Base-by-base conservation (phyloP, 1,140 invertebrate species). In the Lutraria rhynchaena region DNA sequence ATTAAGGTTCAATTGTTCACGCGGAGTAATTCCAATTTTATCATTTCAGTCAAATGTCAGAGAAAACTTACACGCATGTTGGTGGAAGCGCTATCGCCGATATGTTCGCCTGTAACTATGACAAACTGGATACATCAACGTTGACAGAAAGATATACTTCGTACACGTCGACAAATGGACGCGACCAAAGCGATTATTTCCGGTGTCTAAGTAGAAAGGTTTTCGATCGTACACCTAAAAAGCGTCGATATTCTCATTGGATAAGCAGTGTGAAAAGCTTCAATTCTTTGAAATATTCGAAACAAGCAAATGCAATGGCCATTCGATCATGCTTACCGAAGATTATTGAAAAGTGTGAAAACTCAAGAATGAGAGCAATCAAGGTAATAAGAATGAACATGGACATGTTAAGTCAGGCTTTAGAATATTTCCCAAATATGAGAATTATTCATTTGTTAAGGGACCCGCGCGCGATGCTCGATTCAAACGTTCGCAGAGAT, bases 391-490 rank as follows among this genome's bases (percentile, higher is more conserved):
- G 70, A 11, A 41, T 58, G 35, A 58, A n/a, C 15, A 55, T 73
- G 70, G 31, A 37, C 2, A 58, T 58, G 33, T 33, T 22, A 1
- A 15, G 58, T 15, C 13, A 3, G 22, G 33, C 53, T 19, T 29
- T 73, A 1, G 3, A 55, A n/a, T 24, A 3, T 22, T 57, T 37
- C 22, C 17, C 7, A 27, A 58, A 73, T 41, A 35, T 73, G 49
- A 57, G 53, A 44, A 33, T 73, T 15, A 53, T 73, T 57, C 70
- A 73, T 58, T 58, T 73, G 19, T 1, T 73, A 17, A 1, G 70
- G 7, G 70, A 73, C 35, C 70, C 70, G 2, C 70, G 70, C 4
- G 70, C 70, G 22, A 73, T 73, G 70, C 15, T 73, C 2, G 70
- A 73, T 24, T 73, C 70, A 4, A 46, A 73, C n/a, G 51, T 44